phyloP scores from a whole-genome alignment of 2,797 vertebrate genomes.

The Etheostoma nigrum region DNA sequence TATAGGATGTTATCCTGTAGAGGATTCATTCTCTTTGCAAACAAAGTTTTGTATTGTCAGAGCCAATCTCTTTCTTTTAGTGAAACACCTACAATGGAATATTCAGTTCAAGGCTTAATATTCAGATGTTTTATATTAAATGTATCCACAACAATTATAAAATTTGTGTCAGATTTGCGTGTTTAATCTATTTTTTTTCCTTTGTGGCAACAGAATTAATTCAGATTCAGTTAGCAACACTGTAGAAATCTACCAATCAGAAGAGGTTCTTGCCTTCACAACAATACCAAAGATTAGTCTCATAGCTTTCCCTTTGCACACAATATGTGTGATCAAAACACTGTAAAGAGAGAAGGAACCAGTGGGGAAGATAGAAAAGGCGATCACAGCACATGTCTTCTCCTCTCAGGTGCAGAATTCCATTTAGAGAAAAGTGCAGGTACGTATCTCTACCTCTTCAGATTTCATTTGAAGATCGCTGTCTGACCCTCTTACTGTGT shows the following conservation, averaged over 20 bases:
- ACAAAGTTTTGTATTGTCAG: background rate
- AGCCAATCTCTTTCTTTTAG: slow-evolving; percentile 1
- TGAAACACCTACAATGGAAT: slow-evolving; percentile 1
- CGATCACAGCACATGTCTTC: slow-evolving; percentile 19
- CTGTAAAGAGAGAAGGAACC: slow-evolving; percentile 6
- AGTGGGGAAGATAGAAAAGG: slow-evolving; percentile 12
- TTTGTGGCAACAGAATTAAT: background rate
- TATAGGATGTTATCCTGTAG: background rate
- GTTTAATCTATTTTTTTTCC: background rate
- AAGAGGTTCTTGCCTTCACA: background rate
- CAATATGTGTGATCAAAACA: slow-evolving; percentile 14
- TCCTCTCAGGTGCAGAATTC: slow-evolving; percentile 54
- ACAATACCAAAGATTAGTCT: background rate
- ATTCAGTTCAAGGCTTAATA: background rate
- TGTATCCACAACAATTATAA: background rate
- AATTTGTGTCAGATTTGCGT: background rate
- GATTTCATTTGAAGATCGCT: slow-evolving; percentile 67
- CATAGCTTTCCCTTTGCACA: background rate
- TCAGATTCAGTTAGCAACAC: slow-evolving; percentile 27
- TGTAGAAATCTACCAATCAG: background rate
- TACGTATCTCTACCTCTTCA: slow-evolving; percentile 60
- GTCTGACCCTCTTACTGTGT: slow-evolving; percentile 35
- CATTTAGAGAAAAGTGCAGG: slow-evolving; percentile 65
- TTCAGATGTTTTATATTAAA: background rate
- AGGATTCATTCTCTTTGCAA: slow-evolving; percentile 18